These are phyloP conservation scores for Dolichopus griseipennis DNA, from an alignment of 2,888 invertebrate genomes.

Conservation along the genomic window DNA sequence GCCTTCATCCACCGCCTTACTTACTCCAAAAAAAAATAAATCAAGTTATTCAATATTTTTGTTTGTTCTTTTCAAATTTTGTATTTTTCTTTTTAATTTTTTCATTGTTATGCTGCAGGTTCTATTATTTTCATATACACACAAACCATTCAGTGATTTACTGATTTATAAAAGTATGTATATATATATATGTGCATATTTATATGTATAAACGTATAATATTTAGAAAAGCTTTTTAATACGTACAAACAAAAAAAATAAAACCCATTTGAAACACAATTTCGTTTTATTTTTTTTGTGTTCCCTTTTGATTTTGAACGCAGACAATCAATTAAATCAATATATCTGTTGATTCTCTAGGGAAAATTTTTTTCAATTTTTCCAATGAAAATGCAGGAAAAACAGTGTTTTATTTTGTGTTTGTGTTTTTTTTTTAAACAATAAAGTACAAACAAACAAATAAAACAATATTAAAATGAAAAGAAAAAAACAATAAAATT, in stretches of 20 bases:
- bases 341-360: constrained; percentile 1
- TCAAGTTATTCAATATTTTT: neutral
- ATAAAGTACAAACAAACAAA: too few relatives aligned
- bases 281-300: neutral
- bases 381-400: neutral
- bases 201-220: neutral
- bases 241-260: neutral
- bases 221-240: too few relatives aligned
- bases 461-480: neutral
- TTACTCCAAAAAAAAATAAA: neutral
- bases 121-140: too few relatives aligned
- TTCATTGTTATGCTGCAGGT: neutral
- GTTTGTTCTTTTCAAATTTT: neutral
- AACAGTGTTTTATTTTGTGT: too few relatives aligned
- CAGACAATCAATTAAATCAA: constrained; percentile 6
- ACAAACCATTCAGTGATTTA: neutral
- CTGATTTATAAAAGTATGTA: neutral
- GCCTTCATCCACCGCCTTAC: too few relatives aligned
- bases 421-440: too few relatives aligned
- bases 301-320: neutral
- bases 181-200: neutral
- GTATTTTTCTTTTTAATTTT: neutral
- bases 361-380: neutral
- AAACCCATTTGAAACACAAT: neutral
- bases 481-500: neutral